Conservation (phyloP, 2,888 invertebrate species). For the Euplagia quadripunctaria region DNA sequence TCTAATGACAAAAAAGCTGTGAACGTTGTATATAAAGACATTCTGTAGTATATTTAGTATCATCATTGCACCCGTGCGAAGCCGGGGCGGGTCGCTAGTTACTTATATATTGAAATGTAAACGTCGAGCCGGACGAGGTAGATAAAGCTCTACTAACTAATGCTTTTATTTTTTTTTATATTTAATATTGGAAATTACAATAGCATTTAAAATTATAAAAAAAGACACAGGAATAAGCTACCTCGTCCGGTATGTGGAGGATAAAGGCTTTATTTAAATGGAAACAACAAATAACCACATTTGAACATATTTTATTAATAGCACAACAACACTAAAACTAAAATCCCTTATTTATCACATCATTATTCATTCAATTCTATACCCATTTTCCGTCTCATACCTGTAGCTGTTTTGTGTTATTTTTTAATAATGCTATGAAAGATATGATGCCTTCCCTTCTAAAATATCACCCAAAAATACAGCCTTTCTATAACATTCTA, state of each 20-base stretch:
- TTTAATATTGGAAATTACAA: neutral
- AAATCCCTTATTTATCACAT: slow-evolving; percentile 79
- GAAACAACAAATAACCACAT: slow-evolving; percentile 73
- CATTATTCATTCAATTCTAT: slow-evolving; percentile 68
- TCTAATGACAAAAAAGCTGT: too few species aligned
- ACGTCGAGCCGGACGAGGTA: too few species aligned
- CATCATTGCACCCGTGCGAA: too few species aligned
- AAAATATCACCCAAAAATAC: slow-evolving; percentile 87
- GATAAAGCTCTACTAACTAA: too few species aligned
- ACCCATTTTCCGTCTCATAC: slow-evolving; percentile 48
- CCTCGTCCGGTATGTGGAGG: neutral
- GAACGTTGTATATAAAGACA: too few species aligned
- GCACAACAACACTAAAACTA: slow-evolving; percentile 87
- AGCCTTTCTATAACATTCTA: slow-evolving; percentile 84
- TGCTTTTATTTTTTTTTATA: too few species aligned
- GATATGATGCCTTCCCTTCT: slow-evolving; percentile 80
- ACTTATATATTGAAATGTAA: too few species aligned
- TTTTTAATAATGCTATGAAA: slow-evolving; percentile 76
- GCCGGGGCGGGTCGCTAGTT: too few species aligned
- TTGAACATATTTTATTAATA: slow-evolving; percentile 86
- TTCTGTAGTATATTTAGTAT: too few species aligned
- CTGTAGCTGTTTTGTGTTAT: slow-evolving; percentile 58
- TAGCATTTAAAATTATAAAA: neutral
- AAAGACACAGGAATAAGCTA: too few species aligned
- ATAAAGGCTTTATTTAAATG: slow-evolving; percentile 15